Evolutionary conservation across 2,113 vertebrate species (phyloP).

Genomic region (Axis porcinus): DNA sequence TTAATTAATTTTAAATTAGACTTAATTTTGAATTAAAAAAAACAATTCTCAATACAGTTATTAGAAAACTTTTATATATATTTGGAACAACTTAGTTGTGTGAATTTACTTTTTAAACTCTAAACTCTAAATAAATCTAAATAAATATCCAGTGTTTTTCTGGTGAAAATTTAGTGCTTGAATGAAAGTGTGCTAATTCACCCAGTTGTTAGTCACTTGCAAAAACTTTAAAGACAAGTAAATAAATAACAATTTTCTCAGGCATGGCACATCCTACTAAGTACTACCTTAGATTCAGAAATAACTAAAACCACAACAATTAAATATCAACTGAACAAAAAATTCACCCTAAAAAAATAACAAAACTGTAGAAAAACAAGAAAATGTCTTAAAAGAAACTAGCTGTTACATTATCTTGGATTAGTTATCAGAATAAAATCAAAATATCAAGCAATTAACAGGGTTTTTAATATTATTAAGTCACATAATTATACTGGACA

Average conservation of each 20-base stretch:
- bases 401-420: neutral
- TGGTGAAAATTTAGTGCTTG: neutral
- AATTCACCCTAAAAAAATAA: neutral
- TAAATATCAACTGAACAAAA: neutral
- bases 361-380: neutral
- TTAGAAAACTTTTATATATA: neutral
- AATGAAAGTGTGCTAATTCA: neutral
- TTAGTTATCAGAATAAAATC: neutral
- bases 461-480: neutral
- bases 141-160: neutral
- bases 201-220: neutral
- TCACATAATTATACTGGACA: neutral
- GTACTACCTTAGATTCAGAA: conserved; percentile 2
- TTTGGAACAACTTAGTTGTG: neutral
- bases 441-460: neutral
- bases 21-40: neutral
- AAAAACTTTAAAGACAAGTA: neutral
- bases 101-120: neutral
- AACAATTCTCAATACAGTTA: neutral
- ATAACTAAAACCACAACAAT: conserved; percentile 12
- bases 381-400: neutral
- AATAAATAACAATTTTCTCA: neutral
- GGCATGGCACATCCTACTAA: neutral
- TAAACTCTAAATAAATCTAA: neutral
- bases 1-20: neutral